Base-by-base conservation (phyloP, 2,888 invertebrate species). In the Agriopis aurantiaria region DNA sequence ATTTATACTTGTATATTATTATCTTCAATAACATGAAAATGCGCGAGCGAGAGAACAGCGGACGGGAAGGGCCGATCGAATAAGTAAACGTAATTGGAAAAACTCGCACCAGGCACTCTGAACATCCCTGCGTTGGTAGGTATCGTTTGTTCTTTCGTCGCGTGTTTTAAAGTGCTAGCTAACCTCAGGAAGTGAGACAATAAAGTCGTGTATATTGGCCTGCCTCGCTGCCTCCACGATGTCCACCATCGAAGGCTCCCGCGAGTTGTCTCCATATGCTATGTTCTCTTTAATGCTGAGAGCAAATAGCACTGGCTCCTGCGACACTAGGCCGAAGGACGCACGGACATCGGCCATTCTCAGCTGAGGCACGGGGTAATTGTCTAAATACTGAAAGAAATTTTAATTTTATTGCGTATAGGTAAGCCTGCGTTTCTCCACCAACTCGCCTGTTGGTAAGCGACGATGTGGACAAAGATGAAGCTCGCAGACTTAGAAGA, bases 261-360 rank as follows among this genome's bases (percentile, higher is more conserved):
- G 94, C 65, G 92, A 94, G 85, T 97, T 97, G 85, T 97, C 97
- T 4, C 98, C 98, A 83, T 98, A 98, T 0, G 97, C 96, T 77
- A 98, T 98, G 86, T 98, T 98, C 82, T 98, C 97, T 0, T 96
- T 96, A 57, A 98, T 96, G 14, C 97, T 97, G 61, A 97, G 95
- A 83, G 97, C 97, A 88, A 98, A 98, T 0, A 98, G 95, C 5
- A 97, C 96, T 0, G 98, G 98, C 81, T 98, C 98, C 88, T 98
- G 98, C 2, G 97, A 97, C 1, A 98, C 96, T 53, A 98, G 95
- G 0, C 97, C 98, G 69, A 98, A 76, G 0, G 66, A 33, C 0
- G 67, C 49, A 0, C 76, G 71, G 14, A 65, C 68, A 2, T 76
- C 73, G n/a, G 60, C 57, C 14, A 73, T 48, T 0, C 64, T 56